Base-by-base conservation (phyloP, 2,888 invertebrate species). In the Drosophila suboccidentalis region DNA sequence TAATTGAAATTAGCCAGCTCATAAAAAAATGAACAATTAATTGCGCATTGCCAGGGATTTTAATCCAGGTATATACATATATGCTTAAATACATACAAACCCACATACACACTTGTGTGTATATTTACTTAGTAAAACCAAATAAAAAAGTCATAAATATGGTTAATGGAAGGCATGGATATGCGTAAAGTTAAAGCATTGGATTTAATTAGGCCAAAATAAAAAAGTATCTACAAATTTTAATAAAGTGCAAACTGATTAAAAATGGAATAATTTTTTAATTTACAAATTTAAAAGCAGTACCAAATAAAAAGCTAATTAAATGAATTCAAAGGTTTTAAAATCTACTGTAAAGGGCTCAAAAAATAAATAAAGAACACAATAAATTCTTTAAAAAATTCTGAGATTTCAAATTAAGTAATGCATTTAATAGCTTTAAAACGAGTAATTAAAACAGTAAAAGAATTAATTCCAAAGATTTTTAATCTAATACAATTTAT, bases 1-100 rank as follows among this genome's bases (percentile, higher is more conserved):
- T 69, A 72, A 72, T 72, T 72, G 70, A 72, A 72, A 72, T 72
- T 67, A 71, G 67, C 50, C 50, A 22, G 47, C 41, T 47, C 65
- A 65, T 54, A 61, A 72, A 54, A 59, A 61, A 41, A 41, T 51
- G 19, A 41, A 34, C 43, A 69, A 50, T 59, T 69, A 71, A 66
- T 72, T 71, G 47, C 32, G 26, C 34, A 57, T 57, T 65, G 43
- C 36, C 29, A 44, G 10, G 61, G 39, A 34, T 61, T 64, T 54
- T 49, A 69, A 54, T 38, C 22, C 57, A 62, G 51, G 49, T 41
- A 49, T 10, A 38, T 19, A 6, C 5, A 10, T 32, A 44, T 10
- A 38, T 19, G 11, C 5, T n/a, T 32, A 44, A 4, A 11, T 22
- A 17, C 22, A 49, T n/a, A 47, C 17, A 9, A 8, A 36, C 36